Evolutionary conservation across 1,140 invertebrate species (phyloP).

Genomic region (Drosophila funebris): DNA sequence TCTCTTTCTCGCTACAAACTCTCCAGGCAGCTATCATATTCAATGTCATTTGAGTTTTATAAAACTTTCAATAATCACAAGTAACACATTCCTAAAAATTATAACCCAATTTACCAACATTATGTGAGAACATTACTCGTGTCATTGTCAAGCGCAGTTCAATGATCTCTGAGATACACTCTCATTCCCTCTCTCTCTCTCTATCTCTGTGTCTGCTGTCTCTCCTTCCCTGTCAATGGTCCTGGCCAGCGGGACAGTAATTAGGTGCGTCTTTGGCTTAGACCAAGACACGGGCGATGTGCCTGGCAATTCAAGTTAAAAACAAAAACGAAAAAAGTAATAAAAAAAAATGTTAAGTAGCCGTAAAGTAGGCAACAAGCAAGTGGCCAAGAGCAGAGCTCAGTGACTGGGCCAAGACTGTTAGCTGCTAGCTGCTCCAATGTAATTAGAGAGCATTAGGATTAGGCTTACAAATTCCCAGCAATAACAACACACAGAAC

Average conservation of each 20-base stretch:
- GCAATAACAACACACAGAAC: conserved; percentile 47
- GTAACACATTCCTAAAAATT: too few relatives aligned
- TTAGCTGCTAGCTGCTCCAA: conserved; percentile 40
- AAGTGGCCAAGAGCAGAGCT: conserved; percentile 29
- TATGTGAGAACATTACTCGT: neutral
- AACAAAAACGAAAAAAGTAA: neutral
- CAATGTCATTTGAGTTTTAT: too few relatives aligned
- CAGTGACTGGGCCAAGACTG: neutral
- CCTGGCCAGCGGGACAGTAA: conserved; percentile 60
- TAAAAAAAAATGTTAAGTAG: conserved; percentile 66
- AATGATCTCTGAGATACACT: conserved; percentile 34
- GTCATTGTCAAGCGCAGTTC: conserved; percentile 30
- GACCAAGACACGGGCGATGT: conserved; percentile 17
- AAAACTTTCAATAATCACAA: too few relatives aligned
- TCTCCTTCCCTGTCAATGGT: neutral
- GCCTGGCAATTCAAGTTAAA: conserved; percentile 24
- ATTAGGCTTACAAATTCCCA: conserved; percentile 58
- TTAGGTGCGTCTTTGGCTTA: conserved; percentile 58
- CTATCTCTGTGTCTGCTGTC: neutral
- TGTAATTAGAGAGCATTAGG: conserved; percentile 80
- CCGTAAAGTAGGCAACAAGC: conserved; percentile 60
- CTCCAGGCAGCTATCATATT: too few relatives aligned
- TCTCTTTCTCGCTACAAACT: too few relatives aligned
- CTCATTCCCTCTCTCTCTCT: too few relatives aligned
- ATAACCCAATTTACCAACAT: too few relatives aligned